Evolutionary conservation across 2,113 vertebrate species (phyloP), one percentile per base, ranked within the genome.

Genomic region (Sterrhoptilus dennistouni): DNA sequence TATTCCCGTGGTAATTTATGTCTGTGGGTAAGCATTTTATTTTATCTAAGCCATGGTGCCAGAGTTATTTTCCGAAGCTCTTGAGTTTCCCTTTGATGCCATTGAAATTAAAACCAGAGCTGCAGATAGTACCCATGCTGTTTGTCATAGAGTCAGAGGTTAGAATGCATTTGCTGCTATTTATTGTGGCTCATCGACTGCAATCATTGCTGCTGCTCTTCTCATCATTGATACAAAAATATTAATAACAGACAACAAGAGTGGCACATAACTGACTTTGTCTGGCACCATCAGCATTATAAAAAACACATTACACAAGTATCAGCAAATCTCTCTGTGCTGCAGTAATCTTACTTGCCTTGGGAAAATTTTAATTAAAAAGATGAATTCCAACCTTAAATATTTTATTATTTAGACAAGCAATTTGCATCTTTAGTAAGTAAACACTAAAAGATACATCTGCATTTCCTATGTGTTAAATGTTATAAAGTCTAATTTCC

Each of bases 11-110:
- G 94, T 95, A 98, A 98, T 98, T 98, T 98, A 95, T 97, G 96
- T 95, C 97, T 96, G 84, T 97, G 97, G 95, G 96, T 97, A 97
- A 98, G 97, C 95, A 95, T 97, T 98, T 98, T 97, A 97, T 98
- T 98, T 98, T 95, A 98, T 97, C 97, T 97, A 94, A 97, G 96
- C 83, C 96, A 50, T 80, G 75, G 95, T 95, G 95, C 97, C 97
- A 75, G 95, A 96, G 96, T 97, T 96, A 97, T 98, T 98, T 98
- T 97, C 96, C 47, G 13, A 97, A 95, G 94, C 93, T 91, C 97
- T 97, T 94, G 96, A 97, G 96, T 95, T 97, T 97, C 71, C 91
- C 96, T 98, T 98, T 98, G 97, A 98, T 97, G 97, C 97, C 86
- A 87, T 1, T 82, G 97, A 97, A 98, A 98, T 98, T 95, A 98